Evolutionary conservation across 2,888 invertebrate species (phyloP).

Genomic region (Seira musarum): DNA sequence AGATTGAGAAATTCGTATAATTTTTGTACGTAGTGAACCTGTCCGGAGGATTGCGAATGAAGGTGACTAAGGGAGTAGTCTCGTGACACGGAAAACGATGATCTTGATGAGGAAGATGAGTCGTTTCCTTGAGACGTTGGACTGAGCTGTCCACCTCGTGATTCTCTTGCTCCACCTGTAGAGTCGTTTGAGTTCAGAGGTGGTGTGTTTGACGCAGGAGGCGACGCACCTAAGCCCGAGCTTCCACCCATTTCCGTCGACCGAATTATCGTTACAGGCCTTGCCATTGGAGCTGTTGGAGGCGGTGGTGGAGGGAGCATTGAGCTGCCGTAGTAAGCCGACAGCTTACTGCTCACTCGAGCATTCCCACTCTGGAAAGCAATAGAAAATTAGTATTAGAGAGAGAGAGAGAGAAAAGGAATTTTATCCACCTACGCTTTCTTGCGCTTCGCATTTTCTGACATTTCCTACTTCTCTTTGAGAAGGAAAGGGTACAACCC

Average conservation of each 20-base stretch:
- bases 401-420: background rate
- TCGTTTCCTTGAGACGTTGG: slow-evolving; percentile 68
- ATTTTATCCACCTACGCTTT: too few relatives aligned
- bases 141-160: slow-evolving; percentile 68
- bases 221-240: slow-evolving; percentile 70
- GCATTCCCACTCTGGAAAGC: slow-evolving; percentile 64
- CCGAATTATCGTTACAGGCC: slow-evolving; percentile 95
- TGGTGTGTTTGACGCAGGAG: slow-evolving; percentile 78
- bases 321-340: slow-evolving; percentile 90
- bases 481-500: background rate
- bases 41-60: slow-evolving; percentile 88
- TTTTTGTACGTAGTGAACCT: slow-evolving; percentile 74
- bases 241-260: slow-evolving; percentile 78
- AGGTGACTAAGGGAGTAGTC: slow-evolving; percentile 94
- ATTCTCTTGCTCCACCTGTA: slow-evolving; percentile 72
- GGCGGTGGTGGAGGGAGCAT: slow-evolving; percentile 96
- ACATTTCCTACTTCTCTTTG: background rate
- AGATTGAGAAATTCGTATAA: slow-evolving; percentile 20
- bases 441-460: background rate
- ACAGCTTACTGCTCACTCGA: slow-evolving; percentile 74
- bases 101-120: slow-evolving; percentile 67
- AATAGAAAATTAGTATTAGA: background rate
- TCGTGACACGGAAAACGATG: slow-evolving; percentile 73
- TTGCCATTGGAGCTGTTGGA: slow-evolving; percentile 93
- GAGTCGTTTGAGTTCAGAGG: slow-evolving; percentile 73